Base-by-base conservation (phyloP, 1,140 invertebrate species). In the Melanaphis sacchari region DNA sequence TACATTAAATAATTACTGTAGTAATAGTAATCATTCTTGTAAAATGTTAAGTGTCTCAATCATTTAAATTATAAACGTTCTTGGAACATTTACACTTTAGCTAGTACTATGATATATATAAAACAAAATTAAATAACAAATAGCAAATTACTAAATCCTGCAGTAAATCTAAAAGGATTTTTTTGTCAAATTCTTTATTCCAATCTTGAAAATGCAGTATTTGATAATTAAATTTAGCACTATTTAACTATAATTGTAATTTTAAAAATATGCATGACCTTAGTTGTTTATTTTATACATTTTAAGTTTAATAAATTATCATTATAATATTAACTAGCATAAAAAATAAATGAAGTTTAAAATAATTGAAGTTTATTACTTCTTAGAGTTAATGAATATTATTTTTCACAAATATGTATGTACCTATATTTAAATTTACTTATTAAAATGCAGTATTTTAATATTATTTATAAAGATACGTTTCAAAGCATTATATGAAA, bases 61-160 rank as follows among this genome's bases (percentile, higher is more conserved):
- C n/a, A 52, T 36, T 38, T 54, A 40, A 38, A 89, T 9, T 88
- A 76, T 76, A 88, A 49, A 89, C 52, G 46, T 89, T 54, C 4
- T 5, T 24, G 24, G 49, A 89, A 40, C 36, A 38, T 4, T 54
- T 26, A 26, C 22, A 38, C 26, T 54, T 54, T 89, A 54, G 54
- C 49, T 54, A 22, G 49, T 38, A 89, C 36, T 24, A 49, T 5
- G 36, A 89, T 54, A 38, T 89, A 89, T 54, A 38, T 89, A 54
- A 54, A 89, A 54, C 54, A 89, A 49, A 88, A 52, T 18, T 52
- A 54, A 54, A 89, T 40, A 89, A 89, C 88, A 89, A 52, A 89
- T 52, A 52, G 52, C 88, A 54, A 26, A 36, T 52, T 1, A 89
- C 88, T 89, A 54, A 89, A 89, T 24, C 87, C n/a, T 89, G 49